A percentile compares a stretch with the other conserved stretches of the same genome.
Conservation (phyloP, 1,140 invertebrate species). For the Batillaria attramentaria region DNA sequence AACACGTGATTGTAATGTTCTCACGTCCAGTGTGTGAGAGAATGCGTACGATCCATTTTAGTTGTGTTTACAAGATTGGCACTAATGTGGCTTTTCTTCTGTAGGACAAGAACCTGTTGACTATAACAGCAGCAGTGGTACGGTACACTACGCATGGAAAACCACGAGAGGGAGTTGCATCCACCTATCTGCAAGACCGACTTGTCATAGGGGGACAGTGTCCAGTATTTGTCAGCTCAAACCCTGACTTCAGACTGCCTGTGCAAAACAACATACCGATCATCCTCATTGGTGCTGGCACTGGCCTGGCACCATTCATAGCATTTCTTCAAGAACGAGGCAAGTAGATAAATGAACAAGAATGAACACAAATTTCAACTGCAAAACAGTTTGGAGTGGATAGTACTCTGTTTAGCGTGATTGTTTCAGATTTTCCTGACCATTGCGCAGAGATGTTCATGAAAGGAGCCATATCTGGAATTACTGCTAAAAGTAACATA, state of each 20-base stretch:
- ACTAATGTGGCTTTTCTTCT: no score
- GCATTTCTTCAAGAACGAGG: slow-evolving; percentile 96
- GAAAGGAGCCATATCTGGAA: background rate
- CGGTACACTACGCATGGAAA: slow-evolving; percentile 76
- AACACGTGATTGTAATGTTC: no score
- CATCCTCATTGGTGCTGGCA: slow-evolving; percentile 98
- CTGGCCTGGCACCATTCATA: slow-evolving; percentile 96
- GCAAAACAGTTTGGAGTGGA: background rate
- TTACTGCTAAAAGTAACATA: background rate
- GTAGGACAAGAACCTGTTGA: slow-evolving; percentile 41
- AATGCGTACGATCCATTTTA: no score
- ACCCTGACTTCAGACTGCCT: slow-evolving; percentile 96
- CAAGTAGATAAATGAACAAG: slow-evolving; percentile 66
- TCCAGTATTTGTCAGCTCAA: slow-evolving; percentile 77
- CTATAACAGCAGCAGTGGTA: slow-evolving; percentile 58
- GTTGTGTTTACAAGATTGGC: no score
- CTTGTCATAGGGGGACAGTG: slow-evolving; percentile 72
- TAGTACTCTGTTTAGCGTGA: background rate
- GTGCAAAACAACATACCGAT: slow-evolving; percentile 88
- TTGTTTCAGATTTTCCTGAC: background rate
- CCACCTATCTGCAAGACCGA: slow-evolving; percentile 84
- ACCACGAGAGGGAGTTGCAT: slow-evolving; percentile 92
- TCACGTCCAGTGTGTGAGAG: no score
- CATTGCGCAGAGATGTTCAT: background rate
- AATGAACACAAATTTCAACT: no score